A percentile compares a stretch with the other conserved stretches of the same genome.
Conservation (phyloP, 2,797 vertebrate species). For the Pyrocephalus nanus region DNA sequence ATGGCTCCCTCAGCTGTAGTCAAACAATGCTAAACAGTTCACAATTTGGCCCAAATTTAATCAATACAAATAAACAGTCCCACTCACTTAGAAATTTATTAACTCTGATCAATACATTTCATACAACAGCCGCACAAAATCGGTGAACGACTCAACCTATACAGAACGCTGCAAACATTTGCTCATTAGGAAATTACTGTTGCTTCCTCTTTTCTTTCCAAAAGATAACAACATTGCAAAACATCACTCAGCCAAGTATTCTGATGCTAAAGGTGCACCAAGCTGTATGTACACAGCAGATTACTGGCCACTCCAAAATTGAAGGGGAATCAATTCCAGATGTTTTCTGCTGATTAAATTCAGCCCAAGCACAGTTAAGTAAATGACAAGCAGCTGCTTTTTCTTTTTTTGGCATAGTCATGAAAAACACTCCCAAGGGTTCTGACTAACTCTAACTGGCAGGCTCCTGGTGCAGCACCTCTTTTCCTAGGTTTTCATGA, state of each 20-base stretch:
- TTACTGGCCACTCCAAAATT: neutral
- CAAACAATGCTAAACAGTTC: neutral
- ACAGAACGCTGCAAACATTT: conserved; percentile 27
- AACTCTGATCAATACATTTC: conserved; percentile 37
- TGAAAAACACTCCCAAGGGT: neutral
- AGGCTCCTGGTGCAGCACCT: neutral
- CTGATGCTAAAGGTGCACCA: neutral
- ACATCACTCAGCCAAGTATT: neutral
- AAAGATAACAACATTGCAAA: conserved; percentile 43
- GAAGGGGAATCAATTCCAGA: conserved; percentile 49
- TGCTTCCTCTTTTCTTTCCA: conserved; percentile 25
- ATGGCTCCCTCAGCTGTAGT: neutral
- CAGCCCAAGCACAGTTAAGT: conserved; percentile 23
- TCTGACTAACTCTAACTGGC: neutral
- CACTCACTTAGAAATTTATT: conserved; percentile 29
- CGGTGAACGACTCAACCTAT: neutral
- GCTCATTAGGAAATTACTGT: conserved; percentile 31
- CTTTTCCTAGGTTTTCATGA: neutral
- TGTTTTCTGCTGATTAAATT: conserved; percentile 45
- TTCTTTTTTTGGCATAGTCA: neutral
- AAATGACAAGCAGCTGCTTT: conserved; percentile 55
- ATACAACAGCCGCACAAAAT: conserved; percentile 43
- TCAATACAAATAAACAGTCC: neutral
- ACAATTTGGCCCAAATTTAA: neutral
- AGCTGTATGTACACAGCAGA: neutral